These are phyloP conservation scores for Saxidomus purpurata DNA, from an alignment of 1,140 invertebrate genomes.

Conservation along the genomic window DNA sequence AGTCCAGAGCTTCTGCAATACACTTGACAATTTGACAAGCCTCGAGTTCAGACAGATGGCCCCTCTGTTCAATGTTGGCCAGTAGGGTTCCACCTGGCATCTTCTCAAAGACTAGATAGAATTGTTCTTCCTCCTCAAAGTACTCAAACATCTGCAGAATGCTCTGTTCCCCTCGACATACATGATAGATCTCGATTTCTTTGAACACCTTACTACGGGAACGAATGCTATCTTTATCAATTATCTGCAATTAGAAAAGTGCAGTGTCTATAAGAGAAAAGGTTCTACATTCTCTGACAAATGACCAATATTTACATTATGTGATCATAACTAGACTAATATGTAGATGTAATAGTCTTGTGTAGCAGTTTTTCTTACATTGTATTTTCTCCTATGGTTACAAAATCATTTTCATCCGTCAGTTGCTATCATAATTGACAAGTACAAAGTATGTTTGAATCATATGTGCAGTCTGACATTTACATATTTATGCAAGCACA, in stretches of 20 bases:
- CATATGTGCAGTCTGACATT: no score
- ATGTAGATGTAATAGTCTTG: no score
- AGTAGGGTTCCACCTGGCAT: slow-evolving; percentile 95
- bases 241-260: slow-evolving; percentile 89
- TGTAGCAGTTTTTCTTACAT: no score
- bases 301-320: no score
- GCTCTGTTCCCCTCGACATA: slow-evolving; percentile 98
- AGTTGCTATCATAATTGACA: no score
- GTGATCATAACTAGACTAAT: no score
- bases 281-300: no score
- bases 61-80: slow-evolving; percentile 95
- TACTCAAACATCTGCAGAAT: slow-evolving; percentile 99
- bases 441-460: no score
- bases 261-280: no score
- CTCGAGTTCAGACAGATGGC: slow-evolving; percentile 97
- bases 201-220: slow-evolving; percentile 97
- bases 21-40: slow-evolving; percentile 97
- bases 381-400: no score
- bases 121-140: slow-evolving; percentile 97
- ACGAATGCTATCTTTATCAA: slow-evolving; percentile 97
- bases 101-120: slow-evolving; percentile 99
- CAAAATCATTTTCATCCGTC: no score
- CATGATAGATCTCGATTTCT: slow-evolving; percentile 99
- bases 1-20: slow-evolving; percentile 97
- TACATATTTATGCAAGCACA: no score